phyloP scores from a whole-genome alignment of 2,797 vertebrate species.

The Chiroxiphia lanceolata region DNA sequence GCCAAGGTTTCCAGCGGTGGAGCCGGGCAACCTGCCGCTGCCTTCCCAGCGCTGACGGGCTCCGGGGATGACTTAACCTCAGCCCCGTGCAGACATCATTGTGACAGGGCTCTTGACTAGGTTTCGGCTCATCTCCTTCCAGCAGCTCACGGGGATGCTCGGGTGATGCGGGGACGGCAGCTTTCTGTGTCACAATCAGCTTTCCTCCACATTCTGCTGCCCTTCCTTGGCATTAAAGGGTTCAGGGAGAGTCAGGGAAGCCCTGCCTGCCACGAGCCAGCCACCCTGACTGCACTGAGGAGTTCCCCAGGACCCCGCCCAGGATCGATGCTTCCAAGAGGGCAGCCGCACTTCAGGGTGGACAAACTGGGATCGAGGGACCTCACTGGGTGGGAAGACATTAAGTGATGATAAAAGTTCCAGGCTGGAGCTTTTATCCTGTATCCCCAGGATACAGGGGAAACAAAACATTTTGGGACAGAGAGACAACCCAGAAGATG shows the following conservation, averaged over 20 bases:
- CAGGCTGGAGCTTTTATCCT: not conserved
- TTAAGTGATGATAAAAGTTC: not conserved
- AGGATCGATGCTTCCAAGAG: not conserved
- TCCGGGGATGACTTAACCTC: constrained; percentile 49
- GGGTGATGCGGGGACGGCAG: not conserved
- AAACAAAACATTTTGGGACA: not conserved
- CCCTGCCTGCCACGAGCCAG: not conserved
- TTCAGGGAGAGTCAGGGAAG: constrained; percentile 31
- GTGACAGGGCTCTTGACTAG: constrained; percentile 52
- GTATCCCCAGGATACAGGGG: not conserved
- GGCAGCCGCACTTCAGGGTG: not conserved
- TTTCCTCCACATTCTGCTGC: not conserved
- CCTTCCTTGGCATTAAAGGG: not conserved
- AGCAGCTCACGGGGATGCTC: constrained; percentile 15
- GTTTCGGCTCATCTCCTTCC: constrained; percentile 53
- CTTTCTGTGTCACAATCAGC: constrained; percentile 1
- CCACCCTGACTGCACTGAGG: not conserved
- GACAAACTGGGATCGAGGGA: not conserved
- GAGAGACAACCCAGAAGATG: not conserved
- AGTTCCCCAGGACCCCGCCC: not conserved
- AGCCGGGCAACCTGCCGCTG: constrained; percentile 39
- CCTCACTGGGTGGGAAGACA: not conserved
- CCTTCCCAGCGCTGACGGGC: constrained; percentile 32
- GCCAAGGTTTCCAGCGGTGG: constrained; percentile 28
- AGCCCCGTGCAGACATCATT: not conserved